Base-by-base conservation (phyloP, 2,888 invertebrate species). In the Nomada goodeniana region DNA sequence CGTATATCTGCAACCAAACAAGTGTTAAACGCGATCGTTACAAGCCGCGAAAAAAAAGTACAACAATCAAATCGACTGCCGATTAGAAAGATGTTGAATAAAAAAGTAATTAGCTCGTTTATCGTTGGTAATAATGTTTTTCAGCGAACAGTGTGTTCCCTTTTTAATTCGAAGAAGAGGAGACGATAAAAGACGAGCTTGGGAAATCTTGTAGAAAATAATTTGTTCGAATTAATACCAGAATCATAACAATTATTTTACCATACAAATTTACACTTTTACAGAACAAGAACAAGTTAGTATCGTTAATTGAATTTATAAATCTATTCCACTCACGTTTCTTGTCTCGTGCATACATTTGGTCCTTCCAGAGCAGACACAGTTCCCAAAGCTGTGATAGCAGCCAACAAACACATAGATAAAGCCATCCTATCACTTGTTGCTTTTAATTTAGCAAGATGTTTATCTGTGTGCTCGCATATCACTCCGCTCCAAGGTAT, bases 281-380 rank as follows among this genome's bases (percentile, higher is more conserved):
- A 36, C 36, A 36, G 36, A 36, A 36, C 36, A 36, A 36, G 36
- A 36, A 7, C 36, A 36, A 36, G 36, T 36, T 7, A 36, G 36
- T 36, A 36, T 7, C 7, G 7, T 36, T 36, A 36, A 11, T 5
- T 42, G n/a, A 63, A 63, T 44, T 18, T 18, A 47, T 47, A 64
- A 18, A 63, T 20, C 23, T 18, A 1, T 15, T 71, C 23, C 5
- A 87, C 96, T 96, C 93, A 97, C 97, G 95, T 95, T 94, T 97
- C 97, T 91, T 97, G 96, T 88, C 95, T 95, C 11, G 96, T 96
- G 94, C 98, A 98, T 81, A 98, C 96, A 94, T 98, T 97, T 42
- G 97, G 96, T 67, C 97, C 97, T 88, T 96, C 96, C 15, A 96
- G 93, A 70, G 86, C 89, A 20, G 11, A 69, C 10, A 76, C 63